phyloP scores from a whole-genome alignment of 2,113 vertebrate genomes.

The Stigmatopora nigra region DNA sequence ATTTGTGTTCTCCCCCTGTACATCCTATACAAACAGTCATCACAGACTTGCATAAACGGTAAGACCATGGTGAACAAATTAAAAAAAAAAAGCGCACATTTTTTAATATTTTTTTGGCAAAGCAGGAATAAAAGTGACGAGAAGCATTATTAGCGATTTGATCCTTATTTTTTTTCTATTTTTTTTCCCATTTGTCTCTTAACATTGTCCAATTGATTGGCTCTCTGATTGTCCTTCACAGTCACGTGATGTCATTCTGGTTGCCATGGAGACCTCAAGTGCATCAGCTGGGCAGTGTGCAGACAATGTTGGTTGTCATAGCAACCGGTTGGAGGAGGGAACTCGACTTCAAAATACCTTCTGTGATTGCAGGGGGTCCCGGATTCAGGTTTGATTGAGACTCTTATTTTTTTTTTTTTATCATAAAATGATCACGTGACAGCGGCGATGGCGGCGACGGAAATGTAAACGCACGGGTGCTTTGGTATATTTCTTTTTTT shows the following conservation, averaged over 20 bases:
- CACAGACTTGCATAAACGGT: constrained; percentile 70
- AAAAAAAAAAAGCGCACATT: constrained; percentile 34
- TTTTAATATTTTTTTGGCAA: constrained; percentile 68
- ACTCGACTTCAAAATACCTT: constrained; percentile 46
- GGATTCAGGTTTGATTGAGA: constrained; percentile 63
- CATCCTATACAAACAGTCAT: constrained; percentile 64
- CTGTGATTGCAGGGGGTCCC: constrained; percentile 65
- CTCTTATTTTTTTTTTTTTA: constrained; percentile 28
- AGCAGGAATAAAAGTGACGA: constrained; percentile 75
- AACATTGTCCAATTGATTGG: constrained; percentile 66
- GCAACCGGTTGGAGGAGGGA: constrained; percentile 51
- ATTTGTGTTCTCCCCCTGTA: constrained; percentile 59
- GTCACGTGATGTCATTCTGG: constrained; percentile 65
- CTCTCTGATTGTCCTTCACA: constrained; percentile 78
- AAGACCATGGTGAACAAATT: constrained; percentile 49
- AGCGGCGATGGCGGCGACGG: neutral
- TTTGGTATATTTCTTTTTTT: constrained; percentile 65
- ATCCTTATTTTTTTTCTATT: constrained; percentile 60
- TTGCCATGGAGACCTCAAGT: constrained; percentile 69
- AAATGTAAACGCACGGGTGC: constrained; percentile 61
- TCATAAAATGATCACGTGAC: constrained; percentile 38
- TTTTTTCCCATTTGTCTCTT: constrained; percentile 47
- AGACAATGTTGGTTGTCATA: constrained; percentile 59
- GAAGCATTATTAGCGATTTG: constrained; percentile 69
- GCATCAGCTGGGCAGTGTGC: constrained; percentile 59